phyloP scores from a whole-genome alignment of 2,888 invertebrate genomes.

The Parapristionchus giblindavisi region DNA sequence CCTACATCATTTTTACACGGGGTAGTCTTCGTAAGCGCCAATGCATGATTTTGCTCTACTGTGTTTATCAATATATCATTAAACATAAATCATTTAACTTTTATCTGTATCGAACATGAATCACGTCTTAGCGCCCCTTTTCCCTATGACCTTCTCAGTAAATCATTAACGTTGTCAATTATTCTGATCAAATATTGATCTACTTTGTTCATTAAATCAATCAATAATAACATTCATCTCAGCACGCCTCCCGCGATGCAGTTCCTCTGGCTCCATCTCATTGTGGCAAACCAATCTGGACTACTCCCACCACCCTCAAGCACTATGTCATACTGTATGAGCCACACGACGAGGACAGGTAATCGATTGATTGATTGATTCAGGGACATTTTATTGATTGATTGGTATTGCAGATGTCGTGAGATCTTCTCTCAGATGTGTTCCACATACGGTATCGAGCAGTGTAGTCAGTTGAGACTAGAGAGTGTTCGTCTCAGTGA shows the following conservation, averaged over 20 bases:
- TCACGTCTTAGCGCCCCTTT: no score
- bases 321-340: conserved; percentile 89
- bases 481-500: not conserved
- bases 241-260: conserved; percentile 53
- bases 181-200: not conserved
- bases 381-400: not conserved
- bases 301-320: conserved; percentile 80
- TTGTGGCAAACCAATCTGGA: conserved; percentile 70
- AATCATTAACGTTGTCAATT: no score
- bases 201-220: not conserved
- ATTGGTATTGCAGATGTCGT: conserved; percentile 79
- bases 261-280: conserved; percentile 54
- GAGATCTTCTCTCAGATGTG: conserved; percentile 85
- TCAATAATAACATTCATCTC: conserved; percentile 30
- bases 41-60: no score
- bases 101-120: no score
- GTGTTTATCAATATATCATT: no score
- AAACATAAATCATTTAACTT: no score
- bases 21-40: no score
- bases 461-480: conserved; percentile 83
- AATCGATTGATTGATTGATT: conserved; percentile 47
- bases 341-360: conserved; percentile 81
- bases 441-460: conserved; percentile 84
- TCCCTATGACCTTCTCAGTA: no score
- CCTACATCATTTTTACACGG: no score